Conservation (phyloP, 2,888 invertebrate genomes). For the Tipula vernalis region DNA sequence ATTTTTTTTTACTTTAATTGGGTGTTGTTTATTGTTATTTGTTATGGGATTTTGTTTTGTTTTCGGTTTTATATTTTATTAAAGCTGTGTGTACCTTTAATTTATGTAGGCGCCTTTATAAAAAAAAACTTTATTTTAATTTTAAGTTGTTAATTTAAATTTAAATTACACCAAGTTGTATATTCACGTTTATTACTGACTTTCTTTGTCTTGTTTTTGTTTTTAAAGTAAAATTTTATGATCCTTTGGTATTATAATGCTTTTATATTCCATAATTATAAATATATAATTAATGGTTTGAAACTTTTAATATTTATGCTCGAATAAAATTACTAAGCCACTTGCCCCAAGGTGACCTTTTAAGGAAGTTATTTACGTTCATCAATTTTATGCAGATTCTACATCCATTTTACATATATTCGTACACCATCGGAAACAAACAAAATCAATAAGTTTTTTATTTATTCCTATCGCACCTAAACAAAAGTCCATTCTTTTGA, state of each 20-base stretch:
- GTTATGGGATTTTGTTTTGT: background rate
- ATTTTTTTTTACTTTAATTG: background rate
- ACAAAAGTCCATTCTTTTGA: background rate
- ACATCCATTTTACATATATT: background rate
- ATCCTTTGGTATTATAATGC: background rate
- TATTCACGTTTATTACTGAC: background rate
- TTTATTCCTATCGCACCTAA: background rate
- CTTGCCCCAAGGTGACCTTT: background rate
- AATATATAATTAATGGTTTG: background rate
- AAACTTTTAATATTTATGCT: background rate
- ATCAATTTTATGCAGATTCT: background rate
- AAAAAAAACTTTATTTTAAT: background rate
- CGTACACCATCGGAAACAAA: background rate
- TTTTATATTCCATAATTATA: background rate
- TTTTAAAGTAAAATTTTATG: background rate
- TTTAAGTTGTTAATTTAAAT: background rate
- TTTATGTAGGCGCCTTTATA: background rate
- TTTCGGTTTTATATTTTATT: background rate
- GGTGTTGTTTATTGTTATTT: constrained; percentile 4
- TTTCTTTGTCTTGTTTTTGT: background rate
- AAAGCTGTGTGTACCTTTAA: background rate
- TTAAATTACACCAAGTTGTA: background rate
- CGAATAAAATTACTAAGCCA: too few relatives aligned
- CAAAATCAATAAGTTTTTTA: background rate
- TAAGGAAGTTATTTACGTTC: background rate